A percentile compares a stretch with the other conserved stretches of the same genome.
These are phyloP conservation scores for Brachypodius melanocephalos DNA, from an alignment of 2,113 vertebrate genomes.

Conservation along the genomic window DNA sequence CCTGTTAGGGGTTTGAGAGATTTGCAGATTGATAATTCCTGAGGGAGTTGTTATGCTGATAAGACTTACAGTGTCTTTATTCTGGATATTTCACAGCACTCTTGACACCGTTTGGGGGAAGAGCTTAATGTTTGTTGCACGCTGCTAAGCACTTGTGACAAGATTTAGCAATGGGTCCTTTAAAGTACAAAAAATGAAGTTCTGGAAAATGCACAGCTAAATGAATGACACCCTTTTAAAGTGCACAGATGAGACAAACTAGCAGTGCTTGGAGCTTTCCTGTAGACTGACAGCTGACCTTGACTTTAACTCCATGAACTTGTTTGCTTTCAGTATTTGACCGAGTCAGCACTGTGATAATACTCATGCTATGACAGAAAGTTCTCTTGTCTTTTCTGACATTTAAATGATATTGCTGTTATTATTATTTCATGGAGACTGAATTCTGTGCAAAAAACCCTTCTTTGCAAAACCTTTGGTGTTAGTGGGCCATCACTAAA, in stretches of 20 bases:
- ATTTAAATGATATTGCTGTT: background rate
- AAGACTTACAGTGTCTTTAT: background rate
- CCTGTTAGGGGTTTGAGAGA: background rate
- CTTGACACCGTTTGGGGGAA: background rate
- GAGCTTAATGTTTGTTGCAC: background rate
- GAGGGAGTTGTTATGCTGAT: background rate
- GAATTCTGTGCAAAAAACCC: background rate
- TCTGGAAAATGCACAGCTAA: background rate
- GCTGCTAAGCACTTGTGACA: background rate
- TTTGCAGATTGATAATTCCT: background rate
- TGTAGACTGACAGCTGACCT: background rate
- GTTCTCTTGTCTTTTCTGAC: background rate
- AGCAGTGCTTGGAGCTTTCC: background rate
- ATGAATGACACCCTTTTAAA: background rate
- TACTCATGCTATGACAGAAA: background rate
- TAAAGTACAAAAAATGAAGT: background rate
- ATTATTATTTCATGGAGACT: background rate
- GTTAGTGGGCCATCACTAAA: background rate
- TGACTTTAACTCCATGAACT: background rate
- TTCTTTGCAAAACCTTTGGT: background rate
- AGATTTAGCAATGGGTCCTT: background rate
- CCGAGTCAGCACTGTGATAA: background rate
- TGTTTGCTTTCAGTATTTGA: background rate
- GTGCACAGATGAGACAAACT: fast-evolving
- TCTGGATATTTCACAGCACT: background rate